A percentile compares a stretch with the other conserved stretches of the same genome.
Evolutionary conservation across 2,888 invertebrate species (phyloP).

Genomic region (Xestia rhomboidea): DNA sequence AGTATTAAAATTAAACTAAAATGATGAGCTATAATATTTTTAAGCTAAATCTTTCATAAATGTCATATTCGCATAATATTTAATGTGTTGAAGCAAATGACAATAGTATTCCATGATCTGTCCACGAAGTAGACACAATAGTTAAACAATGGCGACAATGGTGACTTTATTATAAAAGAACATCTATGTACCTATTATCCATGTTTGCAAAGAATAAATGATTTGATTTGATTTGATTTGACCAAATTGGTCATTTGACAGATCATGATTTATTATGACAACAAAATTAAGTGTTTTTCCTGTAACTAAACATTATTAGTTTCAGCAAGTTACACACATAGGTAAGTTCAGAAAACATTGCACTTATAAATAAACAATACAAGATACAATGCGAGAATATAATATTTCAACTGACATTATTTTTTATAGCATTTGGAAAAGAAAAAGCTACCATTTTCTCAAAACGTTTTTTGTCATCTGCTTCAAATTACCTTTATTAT

Average conservation of each 20-base stretch:
- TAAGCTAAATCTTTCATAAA: constrained; percentile 22
- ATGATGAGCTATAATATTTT: constrained; percentile 5
- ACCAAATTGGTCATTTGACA: no score
- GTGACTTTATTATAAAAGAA: no score
- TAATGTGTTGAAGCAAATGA: constrained; percentile 39
- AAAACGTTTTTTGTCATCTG: constrained; percentile 35
- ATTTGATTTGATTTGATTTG: no score
- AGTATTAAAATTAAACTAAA: constrained; percentile 2
- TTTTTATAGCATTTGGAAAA: not conserved
- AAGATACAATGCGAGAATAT: not conserved
- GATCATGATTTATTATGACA: not conserved
- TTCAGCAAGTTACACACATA: not conserved
- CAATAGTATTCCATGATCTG: no score
- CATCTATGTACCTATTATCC: no score
- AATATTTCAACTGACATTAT: not conserved
- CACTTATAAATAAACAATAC: not conserved
- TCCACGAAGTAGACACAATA: no score
- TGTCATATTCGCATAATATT: not conserved
- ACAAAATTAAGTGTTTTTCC: not conserved
- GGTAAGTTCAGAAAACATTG: not conserved
- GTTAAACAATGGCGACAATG: no score
- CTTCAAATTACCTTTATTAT: constrained; percentile 25
- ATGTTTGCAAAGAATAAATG: no score
- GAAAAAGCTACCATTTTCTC: not conserved
- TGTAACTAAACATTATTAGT: not conserved